Evolutionary conservation across 92 coral and sea anemone genomes (phyloP).

Genomic region (Diadumene lineata): DNA sequence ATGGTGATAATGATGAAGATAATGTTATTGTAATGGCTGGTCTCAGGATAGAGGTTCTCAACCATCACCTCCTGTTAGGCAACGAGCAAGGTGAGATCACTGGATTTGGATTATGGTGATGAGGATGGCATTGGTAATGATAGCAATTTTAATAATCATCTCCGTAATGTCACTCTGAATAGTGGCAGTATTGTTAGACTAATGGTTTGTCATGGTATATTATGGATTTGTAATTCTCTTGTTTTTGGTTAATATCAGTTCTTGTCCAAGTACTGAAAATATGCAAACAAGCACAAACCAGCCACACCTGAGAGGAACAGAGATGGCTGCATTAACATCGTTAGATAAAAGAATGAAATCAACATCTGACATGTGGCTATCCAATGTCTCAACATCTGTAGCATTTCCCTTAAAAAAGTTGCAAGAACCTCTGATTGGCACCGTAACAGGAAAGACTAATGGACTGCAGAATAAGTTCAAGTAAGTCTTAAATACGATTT

Average conservation of each 20-base stretch:
- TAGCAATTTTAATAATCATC: too few relatives aligned
- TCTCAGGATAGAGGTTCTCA: conserved; percentile 75
- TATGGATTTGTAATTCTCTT: neutral
- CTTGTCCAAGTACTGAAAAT: conserved; percentile 47
- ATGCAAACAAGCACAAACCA: conserved; percentile 15
- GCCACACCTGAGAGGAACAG: conserved; percentile 59
- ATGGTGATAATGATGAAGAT: neutral
- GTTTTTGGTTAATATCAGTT: conserved; percentile 1
- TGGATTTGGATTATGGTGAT: neutral
- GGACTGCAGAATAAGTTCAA: conserved; percentile 54
- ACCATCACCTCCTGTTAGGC: conserved; percentile 97
- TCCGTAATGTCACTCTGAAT: too few relatives aligned
- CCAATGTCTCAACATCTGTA: conserved; percentile 62
- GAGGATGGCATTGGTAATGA: neutral
- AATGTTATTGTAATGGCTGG: neutral
- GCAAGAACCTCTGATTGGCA: conserved; percentile 40
- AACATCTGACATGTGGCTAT: conserved; percentile 82
- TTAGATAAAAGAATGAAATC: conserved; percentile 41
- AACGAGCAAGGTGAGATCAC: conserved; percentile 92
- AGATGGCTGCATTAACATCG: conserved; percentile 60
- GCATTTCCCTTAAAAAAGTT: conserved; percentile 58
- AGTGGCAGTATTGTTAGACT: neutral
- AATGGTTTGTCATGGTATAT: neutral
- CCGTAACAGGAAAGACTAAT: conserved; percentile 25
- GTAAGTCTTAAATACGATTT: conserved; percentile 50